phyloP scores from a whole-genome alignment of 92 coral and sea anemone genomes.

The Isaurus tuberculatus region DNA sequence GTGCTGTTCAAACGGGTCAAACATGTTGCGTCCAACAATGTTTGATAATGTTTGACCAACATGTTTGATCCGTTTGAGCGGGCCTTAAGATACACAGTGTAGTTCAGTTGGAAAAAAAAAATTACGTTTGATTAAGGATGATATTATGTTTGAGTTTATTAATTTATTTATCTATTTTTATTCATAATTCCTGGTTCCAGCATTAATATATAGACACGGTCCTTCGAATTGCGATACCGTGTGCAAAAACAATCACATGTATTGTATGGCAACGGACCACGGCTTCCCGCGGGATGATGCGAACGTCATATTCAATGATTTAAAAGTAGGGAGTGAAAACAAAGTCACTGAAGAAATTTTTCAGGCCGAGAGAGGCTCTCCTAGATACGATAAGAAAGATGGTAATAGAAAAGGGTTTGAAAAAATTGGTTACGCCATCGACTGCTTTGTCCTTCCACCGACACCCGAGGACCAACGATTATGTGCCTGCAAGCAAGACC shows the following conservation, averaged over 20 bases:
- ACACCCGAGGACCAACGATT: not conserved
- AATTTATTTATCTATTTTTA: too few species aligned
- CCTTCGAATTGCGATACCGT: not conserved
- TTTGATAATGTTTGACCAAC: too few species aligned
- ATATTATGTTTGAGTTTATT: too few species aligned
- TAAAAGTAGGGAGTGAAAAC: not conserved
- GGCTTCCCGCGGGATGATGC: constrained; percentile 31
- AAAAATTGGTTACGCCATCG: not conserved
- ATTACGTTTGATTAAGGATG: too few species aligned
- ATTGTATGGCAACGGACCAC: constrained; percentile 37
- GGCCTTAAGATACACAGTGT: too few species aligned
- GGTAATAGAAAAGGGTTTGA: not conserved
- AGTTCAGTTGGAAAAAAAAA: too few species aligned
- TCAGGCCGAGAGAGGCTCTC: not conserved
- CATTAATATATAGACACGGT: too few species aligned
- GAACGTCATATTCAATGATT: not conserved
- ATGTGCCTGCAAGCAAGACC: constrained; percentile 22
- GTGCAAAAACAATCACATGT: not conserved
- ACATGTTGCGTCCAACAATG: too few species aligned
- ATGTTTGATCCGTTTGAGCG: too few species aligned
- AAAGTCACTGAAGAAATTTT: not conserved
- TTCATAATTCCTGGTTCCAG: too few species aligned
- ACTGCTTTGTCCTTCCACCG: not conserved
- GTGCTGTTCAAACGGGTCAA: too few species aligned
- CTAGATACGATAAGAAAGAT: not conserved